Base-by-base conservation (phyloP, 1,140 invertebrate genomes). In the Monochamus saltuarius region DNA sequence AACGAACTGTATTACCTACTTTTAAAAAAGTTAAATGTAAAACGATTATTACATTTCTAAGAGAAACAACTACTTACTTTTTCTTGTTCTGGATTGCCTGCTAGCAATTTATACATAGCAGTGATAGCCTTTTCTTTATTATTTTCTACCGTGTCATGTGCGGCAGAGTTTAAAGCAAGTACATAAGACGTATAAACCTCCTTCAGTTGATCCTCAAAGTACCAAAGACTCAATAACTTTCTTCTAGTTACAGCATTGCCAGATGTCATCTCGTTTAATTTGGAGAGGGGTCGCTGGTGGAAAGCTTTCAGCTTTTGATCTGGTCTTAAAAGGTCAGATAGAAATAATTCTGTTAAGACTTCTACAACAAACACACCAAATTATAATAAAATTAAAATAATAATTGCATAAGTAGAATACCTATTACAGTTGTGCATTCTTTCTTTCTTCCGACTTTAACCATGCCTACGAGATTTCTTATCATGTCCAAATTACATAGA, bases 1-100 rank as follows among this genome's bases (percentile, higher is more conserved):
- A n/a, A n/a, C n/a, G n/a, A n/a, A n/a, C n/a, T n/a, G n/a, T n/a
- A n/a, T n/a, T n/a, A n/a, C n/a, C n/a, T n/a, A n/a, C n/a, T n/a
- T n/a, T n/a, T n/a, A n/a, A n/a, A n/a, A n/a, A n/a, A n/a, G n/a
- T n/a, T n/a, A n/a, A n/a, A n/a, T n/a, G n/a, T n/a, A n/a, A n/a
- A n/a, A n/a, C n/a, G n/a, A n/a, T n/a, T n/a, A n/a, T n/a, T n/a
- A n/a, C n/a, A n/a, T n/a, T n/a, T n/a, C n/a, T n/a, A n/a, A n/a
- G n/a, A n/a, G n/a, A n/a, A n/a, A n/a, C n/a, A n/a, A n/a, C n/a
- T 34, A 66, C 72, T 76, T 77, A 89, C 87, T 77, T 89, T 85
- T 77, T 98, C 95, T 76, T 94, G 89, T 76, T 98, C 95, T 0
- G 92, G 85, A 74, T 94, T 91, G 51, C 84, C 84, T 51, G 85